These are phyloP conservation scores for Drosophila rhopaloa DNA, from an alignment of 1,140 invertebrate species.

Conservation along the genomic window DNA sequence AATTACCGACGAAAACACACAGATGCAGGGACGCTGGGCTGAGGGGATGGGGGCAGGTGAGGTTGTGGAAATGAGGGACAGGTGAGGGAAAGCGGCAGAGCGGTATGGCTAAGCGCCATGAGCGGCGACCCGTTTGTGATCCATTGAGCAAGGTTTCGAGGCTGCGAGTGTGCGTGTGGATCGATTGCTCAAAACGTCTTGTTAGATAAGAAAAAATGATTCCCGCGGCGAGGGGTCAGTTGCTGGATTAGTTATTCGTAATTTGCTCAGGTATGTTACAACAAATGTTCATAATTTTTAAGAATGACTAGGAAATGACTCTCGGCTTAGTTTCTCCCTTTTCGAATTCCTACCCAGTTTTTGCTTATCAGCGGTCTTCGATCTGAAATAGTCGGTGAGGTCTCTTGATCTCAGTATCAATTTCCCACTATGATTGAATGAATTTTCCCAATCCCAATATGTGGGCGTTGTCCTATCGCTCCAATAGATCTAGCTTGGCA, in stretches of 20 bases:
- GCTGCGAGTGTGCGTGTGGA: constrained; percentile 32
- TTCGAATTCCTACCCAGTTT: constrained; percentile 19
- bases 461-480: constrained; percentile 64
- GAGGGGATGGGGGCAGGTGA: background rate
- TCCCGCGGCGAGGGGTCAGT: constrained; percentile 54
- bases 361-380: constrained; percentile 55
- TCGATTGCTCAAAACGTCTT: constrained; percentile 74
- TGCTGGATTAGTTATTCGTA: constrained; percentile 44
- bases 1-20: constrained; percentile 74
- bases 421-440: constrained; percentile 78
- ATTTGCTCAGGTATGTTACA: constrained; percentile 78
- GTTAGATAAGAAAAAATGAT: constrained; percentile 81
- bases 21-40: background rate
- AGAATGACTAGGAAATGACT: constrained; percentile 68
- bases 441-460: constrained; percentile 49
- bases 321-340: constrained; percentile 26
- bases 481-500: constrained; percentile 35
- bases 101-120: constrained; percentile 42
- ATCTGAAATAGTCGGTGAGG: constrained; percentile 47
- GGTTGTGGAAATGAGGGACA: constrained; percentile 10
- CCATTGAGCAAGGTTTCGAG: constrained; percentile 70
- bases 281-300: constrained; percentile 83
- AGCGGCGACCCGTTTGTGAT: constrained; percentile 77
- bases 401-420: constrained; percentile 73
- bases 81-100: constrained; percentile 14